Conservation (phyloP, 2,797 vertebrate genomes). For the Ara ararauna region DNA sequence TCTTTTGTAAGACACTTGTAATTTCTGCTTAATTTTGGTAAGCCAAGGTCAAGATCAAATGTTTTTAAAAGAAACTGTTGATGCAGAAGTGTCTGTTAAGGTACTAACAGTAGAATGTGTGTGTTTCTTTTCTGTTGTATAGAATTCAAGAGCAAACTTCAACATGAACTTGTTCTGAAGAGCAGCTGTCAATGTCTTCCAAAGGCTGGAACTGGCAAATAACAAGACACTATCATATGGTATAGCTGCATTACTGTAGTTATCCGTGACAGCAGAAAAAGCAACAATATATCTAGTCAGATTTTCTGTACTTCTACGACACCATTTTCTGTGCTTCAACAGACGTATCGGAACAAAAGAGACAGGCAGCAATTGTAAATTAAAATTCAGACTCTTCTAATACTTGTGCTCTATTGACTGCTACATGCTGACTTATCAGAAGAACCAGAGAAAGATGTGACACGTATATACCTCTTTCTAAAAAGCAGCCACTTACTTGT, state of each 20-base stretch:
- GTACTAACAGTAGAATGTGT: not conserved
- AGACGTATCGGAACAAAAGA: constrained; percentile 32
- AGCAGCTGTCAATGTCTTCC: not conserved
- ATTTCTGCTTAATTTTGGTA: not conserved
- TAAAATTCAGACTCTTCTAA: not conserved
- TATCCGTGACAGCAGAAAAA: constrained; percentile 4
- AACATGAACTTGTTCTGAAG: not conserved
- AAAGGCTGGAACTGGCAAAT: not conserved
- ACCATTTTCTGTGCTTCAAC: not conserved
- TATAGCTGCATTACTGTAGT: not conserved
- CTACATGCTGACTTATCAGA: not conserved
- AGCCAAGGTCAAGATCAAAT: not conserved
- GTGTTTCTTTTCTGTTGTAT: not conserved
- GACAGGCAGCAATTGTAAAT: not conserved
- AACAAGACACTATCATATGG: not conserved
- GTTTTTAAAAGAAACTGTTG: not conserved
- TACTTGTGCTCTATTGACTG: not conserved
- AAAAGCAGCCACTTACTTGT: not conserved
- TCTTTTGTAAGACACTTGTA: not conserved
- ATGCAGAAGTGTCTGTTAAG: not conserved
- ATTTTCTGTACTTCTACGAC: not conserved
- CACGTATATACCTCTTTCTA: not conserved
- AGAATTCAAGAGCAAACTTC: not conserved
- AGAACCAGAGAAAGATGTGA: not conserved
- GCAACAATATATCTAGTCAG: not conserved